Evolutionary conservation across 2,113 vertebrate species (phyloP).

Genomic region (Thalassoma bifasciatum): DNA sequence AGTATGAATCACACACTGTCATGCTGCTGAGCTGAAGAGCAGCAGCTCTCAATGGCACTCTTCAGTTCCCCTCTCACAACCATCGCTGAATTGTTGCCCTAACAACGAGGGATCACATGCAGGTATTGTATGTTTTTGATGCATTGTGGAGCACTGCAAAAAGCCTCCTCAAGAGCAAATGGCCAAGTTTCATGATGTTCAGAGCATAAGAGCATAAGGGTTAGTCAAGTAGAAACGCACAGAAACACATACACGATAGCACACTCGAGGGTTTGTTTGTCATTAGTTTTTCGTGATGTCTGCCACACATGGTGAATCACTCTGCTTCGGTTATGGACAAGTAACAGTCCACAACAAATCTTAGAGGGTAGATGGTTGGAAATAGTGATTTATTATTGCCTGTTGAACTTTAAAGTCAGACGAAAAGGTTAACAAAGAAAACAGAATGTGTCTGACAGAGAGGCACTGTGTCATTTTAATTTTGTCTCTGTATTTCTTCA

Average conservation of each 20-base stretch:
- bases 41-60: slow-evolving; percentile 47
- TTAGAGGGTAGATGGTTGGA: too few relatives aligned
- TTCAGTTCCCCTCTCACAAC: slow-evolving; percentile 22
- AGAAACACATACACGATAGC: background rate
- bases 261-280: background rate
- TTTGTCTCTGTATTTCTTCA: too few relatives aligned
- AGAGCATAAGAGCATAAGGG: background rate
- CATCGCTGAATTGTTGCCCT: slow-evolving; percentile 41
- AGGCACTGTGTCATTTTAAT: too few relatives aligned
- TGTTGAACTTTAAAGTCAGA: too few relatives aligned
- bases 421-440: too few relatives aligned
- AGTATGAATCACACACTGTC: slow-evolving; percentile 51
- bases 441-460: too few relatives aligned
- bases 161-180: slow-evolving; percentile 16
- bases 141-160: background rate
- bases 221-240: background rate
- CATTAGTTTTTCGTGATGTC: background rate
- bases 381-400: too few relatives aligned
- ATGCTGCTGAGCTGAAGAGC: slow-evolving; percentile 57
- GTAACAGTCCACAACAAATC: background rate
- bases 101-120: slow-evolving; percentile 38
- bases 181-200: background rate
- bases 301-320: background rate
- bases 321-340: background rate
- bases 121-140: slow-evolving; percentile 27